Evolutionary conservation across 2,113 vertebrate species (phyloP).

Genomic region (Xenus cinereus): DNA sequence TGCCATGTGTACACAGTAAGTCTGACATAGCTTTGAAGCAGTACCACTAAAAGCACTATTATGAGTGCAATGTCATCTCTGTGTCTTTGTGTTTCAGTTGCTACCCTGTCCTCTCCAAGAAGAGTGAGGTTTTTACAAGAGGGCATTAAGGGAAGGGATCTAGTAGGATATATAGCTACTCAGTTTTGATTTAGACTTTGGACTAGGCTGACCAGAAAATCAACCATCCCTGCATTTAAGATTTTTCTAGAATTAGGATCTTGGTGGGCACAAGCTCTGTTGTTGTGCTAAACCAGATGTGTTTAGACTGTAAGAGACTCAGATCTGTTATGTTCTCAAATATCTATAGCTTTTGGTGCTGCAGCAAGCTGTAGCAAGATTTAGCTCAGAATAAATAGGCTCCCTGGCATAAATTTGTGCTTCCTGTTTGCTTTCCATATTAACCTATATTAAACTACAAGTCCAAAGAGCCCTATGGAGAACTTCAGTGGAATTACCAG

Average conservation of each 20-base stretch:
- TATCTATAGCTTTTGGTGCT: neutral
- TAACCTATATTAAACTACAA: neutral
- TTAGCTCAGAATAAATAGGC: neutral
- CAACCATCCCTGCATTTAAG: neutral
- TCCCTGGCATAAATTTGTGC: neutral
- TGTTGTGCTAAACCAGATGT: neutral
- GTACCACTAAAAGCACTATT: neutral
- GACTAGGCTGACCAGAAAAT: neutral
- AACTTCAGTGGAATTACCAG: neutral
- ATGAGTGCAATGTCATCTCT: neutral
- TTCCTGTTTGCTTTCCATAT: neutral
- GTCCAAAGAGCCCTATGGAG: neutral
- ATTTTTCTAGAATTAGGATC: neutral
- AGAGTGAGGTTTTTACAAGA: neutral
- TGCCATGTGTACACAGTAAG: neutral
- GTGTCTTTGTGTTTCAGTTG: neutral
- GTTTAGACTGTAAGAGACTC: neutral
- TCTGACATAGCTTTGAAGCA: neutral
- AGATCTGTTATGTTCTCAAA: neutral
- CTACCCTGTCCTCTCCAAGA: neutral
- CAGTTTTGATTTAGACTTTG: neutral
- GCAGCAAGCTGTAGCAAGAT: neutral
- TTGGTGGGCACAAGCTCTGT: neutral
- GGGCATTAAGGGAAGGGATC: neutral
- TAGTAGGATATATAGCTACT: neutral